These are phyloP conservation scores for Clunio marinus DNA, from an alignment of 2,888 invertebrate species.

Conservation along the genomic window DNA sequence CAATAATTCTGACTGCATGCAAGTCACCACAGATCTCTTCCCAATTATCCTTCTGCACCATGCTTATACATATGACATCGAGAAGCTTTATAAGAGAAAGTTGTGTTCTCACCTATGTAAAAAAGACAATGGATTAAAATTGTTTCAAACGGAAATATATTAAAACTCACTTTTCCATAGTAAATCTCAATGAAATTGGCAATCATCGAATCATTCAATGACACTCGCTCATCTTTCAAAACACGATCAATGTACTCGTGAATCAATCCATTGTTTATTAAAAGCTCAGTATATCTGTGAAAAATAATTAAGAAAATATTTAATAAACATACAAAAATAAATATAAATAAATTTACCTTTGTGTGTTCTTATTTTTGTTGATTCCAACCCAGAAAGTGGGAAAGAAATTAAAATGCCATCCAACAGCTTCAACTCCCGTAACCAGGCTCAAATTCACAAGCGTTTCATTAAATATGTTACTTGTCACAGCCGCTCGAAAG, in stretches of 20 bases:
- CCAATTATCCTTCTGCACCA: slow-evolving; percentile 51
- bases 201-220: slow-evolving; percentile 77
- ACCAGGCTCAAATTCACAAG: slow-evolving; percentile 81
- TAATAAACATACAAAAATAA: slow-evolving; percentile 7
- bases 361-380: slow-evolving; percentile 56
- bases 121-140: slow-evolving; percentile 7
- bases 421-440: slow-evolving; percentile 87
- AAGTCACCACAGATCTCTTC: slow-evolving; percentile 52
- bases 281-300: slow-evolving; percentile 72
- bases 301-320: slow-evolving; percentile 43
- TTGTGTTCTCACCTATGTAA: slow-evolving; percentile 47
- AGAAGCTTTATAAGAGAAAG: slow-evolving; percentile 50
- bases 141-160: neutral
- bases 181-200: slow-evolving; percentile 84
- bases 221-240: slow-evolving; percentile 78
- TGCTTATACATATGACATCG: slow-evolving; percentile 50
- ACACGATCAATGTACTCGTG: slow-evolving; percentile 89
- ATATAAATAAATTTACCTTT: slow-evolving; percentile 46
- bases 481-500: slow-evolving; percentile 83
- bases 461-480: slow-evolving; percentile 79
- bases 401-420: slow-evolving; percentile 81
- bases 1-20: slow-evolving; percentile 51
- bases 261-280: slow-evolving; percentile 76
- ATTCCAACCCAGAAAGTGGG: slow-evolving; percentile 91
- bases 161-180: slow-evolving; percentile 71